These are phyloP conservation scores for Mustela nigripes DNA, from an alignment of 2,113 vertebrate species.

Conservation along the genomic window DNA sequence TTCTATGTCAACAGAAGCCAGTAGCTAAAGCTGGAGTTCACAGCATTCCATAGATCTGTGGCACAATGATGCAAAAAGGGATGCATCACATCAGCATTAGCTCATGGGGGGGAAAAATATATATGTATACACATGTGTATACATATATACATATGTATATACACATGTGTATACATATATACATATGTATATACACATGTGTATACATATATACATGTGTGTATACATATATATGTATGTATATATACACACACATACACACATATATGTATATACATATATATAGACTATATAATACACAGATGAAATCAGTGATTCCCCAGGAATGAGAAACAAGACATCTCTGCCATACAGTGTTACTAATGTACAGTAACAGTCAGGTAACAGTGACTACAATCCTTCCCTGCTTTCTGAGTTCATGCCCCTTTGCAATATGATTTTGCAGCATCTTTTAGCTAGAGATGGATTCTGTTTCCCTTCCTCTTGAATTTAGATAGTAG, in stretches of 20 bases:
- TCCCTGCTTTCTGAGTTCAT: neutral
- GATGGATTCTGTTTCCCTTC: neutral
- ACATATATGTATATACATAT: too few species aligned
- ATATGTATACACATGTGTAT: too few species aligned
- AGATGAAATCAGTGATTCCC: neutral
- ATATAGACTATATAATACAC: too few species aligned
- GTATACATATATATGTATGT: too few species aligned
- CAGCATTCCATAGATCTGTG: neutral
- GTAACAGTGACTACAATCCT: neutral
- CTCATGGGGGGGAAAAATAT: neutral
- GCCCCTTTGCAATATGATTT: neutral
- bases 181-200: too few species aligned
- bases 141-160: too few species aligned
- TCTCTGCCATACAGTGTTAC: neutral
- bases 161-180: too few species aligned
- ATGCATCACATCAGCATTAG: neutral
- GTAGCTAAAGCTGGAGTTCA: neutral
- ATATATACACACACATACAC: too few species aligned
- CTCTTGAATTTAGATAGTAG: neutral
- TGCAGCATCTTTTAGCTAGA: neutral
- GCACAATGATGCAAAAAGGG: neutral
- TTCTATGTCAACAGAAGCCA: neutral
- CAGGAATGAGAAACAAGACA: neutral
- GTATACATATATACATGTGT: too few species aligned
- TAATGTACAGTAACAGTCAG: too few species aligned